Base-by-base conservation (phyloP, 2,113 vertebrate species). In the Sapajus apella region DNA sequence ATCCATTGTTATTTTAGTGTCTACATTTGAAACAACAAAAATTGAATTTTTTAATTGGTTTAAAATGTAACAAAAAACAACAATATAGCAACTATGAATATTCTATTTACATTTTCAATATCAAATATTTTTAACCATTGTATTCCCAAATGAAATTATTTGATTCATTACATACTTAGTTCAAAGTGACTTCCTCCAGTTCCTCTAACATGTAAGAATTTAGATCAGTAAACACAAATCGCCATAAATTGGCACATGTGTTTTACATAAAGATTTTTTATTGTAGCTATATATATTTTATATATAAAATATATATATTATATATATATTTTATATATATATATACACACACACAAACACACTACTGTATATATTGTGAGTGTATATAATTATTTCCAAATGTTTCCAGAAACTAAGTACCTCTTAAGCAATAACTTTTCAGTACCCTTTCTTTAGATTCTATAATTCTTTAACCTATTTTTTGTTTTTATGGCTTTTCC, bases 391-490 rank as follows among this genome's bases (percentile, higher is more conserved):
- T 64, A n/a, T 68, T 68, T n/a, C 32, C 32, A 68, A 68, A n/a
- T 68, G 8, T 50, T 64, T 66, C 10, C 3, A 66, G 30, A 45
- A 37, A 85, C 2, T 20, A 27, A 13, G 3, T 35, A 45, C 6
- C 8, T 16, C 35, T 64, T 52, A 84, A 55, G 1, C 32, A 66
- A 23, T 21, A 66, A 27, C 17, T 25, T 32, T 8, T 3, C 23
- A 56, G 5, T n/a, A 8, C 5, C 0, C 5, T 0, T 8, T 68
- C 56, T 14, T 17, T 30, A 21, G 17, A 64, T 14, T 10, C 3
- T 86, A 9, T 6, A 35, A 37, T 55, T 18, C 2, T 40, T 93
- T 73, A 80, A 81, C 76, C 17, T 77, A 27, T 1, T 37, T 13
- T 32, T 4, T 40, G 10, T 83, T 6, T 37, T 23, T 83, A 45